Evolutionary conservation across 2,888 invertebrate genomes (phyloP), one percentile per base, ranked within the genome.

Genomic region (Rhorus exstirpatorius): DNA sequence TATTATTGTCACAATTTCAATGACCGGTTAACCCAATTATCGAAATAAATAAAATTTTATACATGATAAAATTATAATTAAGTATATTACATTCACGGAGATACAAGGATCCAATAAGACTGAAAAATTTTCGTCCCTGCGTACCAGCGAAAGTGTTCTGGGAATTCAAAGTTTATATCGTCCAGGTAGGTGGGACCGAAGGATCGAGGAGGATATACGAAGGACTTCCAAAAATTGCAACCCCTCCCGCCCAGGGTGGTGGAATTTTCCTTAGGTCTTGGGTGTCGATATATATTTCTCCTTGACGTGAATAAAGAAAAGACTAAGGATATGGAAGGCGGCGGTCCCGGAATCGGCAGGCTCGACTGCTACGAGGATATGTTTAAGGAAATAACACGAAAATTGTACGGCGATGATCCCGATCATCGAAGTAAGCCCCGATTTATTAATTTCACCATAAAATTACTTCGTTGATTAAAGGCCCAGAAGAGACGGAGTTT

Each of bases 331-430:
- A 92, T 93, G 93, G 93, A 93, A 85, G 88, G 89, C 76, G 90
- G 89, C 83, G 90, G 91, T 12, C 86, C 91, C 0, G 92, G 92
- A 55, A 92, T 93, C 80, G 90, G 91, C 93, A 94, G 94, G 93
- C 94, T 94, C 92, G 95, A 95, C 93, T 94, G 94, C 92, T 95
- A 97, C 94, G 97, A 97, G 93, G 97, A 97, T 92, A 97, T 97
- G 96, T 97, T 97, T 93, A 97, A 97, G 93, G 98, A 98, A 95
- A 97, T 98, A 91, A 97, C 97, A 84, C 95, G 97, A 93, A 98
- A 98, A 94, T 94, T 98, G 87, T 98, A 97, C 93, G 97, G 97
- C 85, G 97, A 97, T 93, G 97, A 97, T 92, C 93, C 90, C 68
- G 92, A 86, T 92, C 94, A 93, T 75, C 91, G 88, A 91, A 93